Conservation (phyloP, 2,888 invertebrate species). For the Formica aserva region DNA sequence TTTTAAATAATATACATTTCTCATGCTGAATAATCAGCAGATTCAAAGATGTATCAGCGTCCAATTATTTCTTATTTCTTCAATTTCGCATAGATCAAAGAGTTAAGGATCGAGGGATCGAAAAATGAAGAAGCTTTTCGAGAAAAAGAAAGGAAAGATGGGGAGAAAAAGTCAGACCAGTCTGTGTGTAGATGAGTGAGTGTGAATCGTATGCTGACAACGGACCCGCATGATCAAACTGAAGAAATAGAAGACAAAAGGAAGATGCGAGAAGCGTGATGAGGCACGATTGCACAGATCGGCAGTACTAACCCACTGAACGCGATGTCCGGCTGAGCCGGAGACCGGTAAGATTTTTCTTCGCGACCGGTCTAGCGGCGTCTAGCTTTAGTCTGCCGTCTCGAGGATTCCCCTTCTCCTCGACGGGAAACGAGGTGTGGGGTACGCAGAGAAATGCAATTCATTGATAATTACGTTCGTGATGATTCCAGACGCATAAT, state of each 20-base stretch:
- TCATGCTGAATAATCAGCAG: not conserved
- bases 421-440: not conserved
- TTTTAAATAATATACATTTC: not conserved
- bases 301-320: constrained; percentile 74
- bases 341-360: constrained; percentile 72
- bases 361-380: constrained; percentile 81
- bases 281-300: constrained; percentile 43
- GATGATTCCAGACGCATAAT: not conserved
- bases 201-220: constrained; percentile 51
- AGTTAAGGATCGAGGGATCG: constrained; percentile 48
- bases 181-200: constrained; percentile 66
- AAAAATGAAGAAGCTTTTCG: constrained; percentile 51
- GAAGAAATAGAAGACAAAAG: constrained; percentile 59
- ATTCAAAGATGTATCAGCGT: not conserved
- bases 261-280: constrained; percentile 11
- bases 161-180: constrained; percentile 44
- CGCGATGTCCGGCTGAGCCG: constrained; percentile 58
- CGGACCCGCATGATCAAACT: constrained; percentile 72
- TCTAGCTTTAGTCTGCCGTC: constrained; percentile 81
- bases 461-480: not conserved
- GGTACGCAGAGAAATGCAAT: not conserved
- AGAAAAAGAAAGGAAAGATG: not conserved
- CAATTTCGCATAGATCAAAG: constrained; percentile 35
- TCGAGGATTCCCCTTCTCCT: constrained; percentile 56
- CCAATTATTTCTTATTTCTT: constrained; percentile 3